phyloP scores from a whole-genome alignment of 2,888 invertebrate genomes.

The Plebejus argus region DNA sequence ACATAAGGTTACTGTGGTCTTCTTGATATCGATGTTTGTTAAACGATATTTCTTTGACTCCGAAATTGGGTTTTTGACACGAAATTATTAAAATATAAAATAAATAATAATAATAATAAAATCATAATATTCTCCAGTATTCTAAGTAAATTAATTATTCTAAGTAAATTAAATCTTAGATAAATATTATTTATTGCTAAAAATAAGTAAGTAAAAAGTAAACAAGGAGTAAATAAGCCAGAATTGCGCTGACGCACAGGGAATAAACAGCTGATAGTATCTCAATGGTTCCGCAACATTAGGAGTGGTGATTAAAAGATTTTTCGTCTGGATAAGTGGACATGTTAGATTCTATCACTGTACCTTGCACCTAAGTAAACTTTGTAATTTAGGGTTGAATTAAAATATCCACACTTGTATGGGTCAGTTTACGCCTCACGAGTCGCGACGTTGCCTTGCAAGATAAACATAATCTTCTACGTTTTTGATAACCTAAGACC shows the following conservation, averaged over 20 bases:
- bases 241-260: background rate
- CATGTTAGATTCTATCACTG: background rate
- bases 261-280: background rate
- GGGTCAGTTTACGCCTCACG: background rate
- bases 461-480: no score
- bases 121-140: background rate
- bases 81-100: no score
- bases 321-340: background rate
- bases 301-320: constrained; percentile 3
- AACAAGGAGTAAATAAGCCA: background rate
- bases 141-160: background rate
- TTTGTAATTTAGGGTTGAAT: background rate
- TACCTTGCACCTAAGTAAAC: background rate
- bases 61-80: background rate
- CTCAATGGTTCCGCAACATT: background rate
- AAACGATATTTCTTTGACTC: background rate
- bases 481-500: no score
- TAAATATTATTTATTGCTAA: background rate
- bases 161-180: background rate
- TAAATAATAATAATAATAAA: background rate
- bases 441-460: no score
- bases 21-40: background rate
- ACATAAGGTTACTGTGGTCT: background rate
- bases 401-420: background rate
- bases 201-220: background rate